Conservation (phyloP, 2,797 vertebrate genomes). For the Micropoecilia bifurca region DNA sequence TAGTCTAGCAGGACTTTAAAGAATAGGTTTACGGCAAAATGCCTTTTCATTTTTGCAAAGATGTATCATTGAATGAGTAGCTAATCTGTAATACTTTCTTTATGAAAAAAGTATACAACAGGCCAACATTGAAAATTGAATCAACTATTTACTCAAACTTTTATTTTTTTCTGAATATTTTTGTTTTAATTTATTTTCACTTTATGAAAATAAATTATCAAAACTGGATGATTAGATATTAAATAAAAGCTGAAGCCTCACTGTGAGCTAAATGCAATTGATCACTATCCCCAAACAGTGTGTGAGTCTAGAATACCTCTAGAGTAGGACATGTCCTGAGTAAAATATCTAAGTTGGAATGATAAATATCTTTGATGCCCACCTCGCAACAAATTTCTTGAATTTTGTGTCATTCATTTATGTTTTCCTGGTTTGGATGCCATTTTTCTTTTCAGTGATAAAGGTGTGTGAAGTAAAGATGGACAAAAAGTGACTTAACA, state of each 20-base stretch:
- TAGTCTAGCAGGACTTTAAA: neutral
- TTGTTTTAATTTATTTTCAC: constrained; percentile 22
- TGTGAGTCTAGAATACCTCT: neutral
- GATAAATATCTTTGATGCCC: neutral
- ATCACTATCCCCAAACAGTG: constrained; percentile 8
- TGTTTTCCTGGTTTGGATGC: constrained; percentile 72
- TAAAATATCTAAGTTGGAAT: constrained; percentile 26
- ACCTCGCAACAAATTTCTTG: constrained; percentile 53
- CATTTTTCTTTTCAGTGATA: constrained; percentile 77
- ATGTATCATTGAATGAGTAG: neutral
- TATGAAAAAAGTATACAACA: constrained; percentile 1
- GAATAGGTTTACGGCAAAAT: neutral
- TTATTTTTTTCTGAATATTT: constrained; percentile 8
- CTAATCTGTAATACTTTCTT: neutral
- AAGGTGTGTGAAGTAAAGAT: constrained; percentile 73
- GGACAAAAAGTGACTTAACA: constrained; percentile 81
- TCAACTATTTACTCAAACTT: neutral
- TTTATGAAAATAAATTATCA: neutral
- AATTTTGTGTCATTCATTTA: constrained; percentile 64
- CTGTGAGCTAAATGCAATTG: constrained; percentile 32
- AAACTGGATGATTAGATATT: neutral
- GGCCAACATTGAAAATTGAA: neutral
- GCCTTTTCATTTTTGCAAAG: constrained; percentile 12
- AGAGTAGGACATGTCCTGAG: constrained; percentile 4
- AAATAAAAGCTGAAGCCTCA: constrained; percentile 15